phyloP scores from a whole-genome alignment of 2,797 vertebrate species.

The Thripadectes ignobilis region DNA sequence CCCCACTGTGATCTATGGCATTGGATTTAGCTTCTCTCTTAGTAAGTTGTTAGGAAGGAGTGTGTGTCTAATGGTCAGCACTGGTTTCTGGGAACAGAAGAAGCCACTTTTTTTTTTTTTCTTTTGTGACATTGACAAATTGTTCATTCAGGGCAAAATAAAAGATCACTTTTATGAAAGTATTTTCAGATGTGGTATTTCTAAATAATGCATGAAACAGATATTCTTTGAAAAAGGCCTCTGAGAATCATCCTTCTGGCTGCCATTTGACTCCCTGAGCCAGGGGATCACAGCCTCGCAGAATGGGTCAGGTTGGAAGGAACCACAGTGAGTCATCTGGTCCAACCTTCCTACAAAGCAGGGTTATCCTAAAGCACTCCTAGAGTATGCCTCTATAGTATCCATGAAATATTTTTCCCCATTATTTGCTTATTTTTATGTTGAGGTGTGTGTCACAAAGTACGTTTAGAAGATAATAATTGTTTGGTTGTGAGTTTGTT shows the following conservation, averaged over 20 bases:
- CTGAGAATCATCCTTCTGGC: neutral
- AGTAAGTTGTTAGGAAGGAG: neutral
- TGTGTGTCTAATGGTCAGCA: neutral
- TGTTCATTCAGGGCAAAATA: neutral
- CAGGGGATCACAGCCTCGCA: neutral
- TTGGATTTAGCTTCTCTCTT: neutral
- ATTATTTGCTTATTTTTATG: neutral
- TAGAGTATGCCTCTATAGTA: neutral
- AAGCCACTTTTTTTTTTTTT: neutral
- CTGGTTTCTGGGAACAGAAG: neutral
- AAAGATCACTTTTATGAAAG: neutral
- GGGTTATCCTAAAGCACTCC: neutral
- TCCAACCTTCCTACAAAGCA: neutral
- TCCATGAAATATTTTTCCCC: neutral
- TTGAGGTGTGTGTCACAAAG: neutral
- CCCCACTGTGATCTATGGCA: neutral
- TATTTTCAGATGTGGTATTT: neutral
- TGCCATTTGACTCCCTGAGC: neutral
- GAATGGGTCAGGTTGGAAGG: neutral
- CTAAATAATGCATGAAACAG: neutral
- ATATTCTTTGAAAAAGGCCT: neutral
- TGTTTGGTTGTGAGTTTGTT: neutral
- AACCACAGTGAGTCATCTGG: too few species aligned
- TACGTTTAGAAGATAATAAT: neutral
- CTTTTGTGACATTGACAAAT: neutral